Evolutionary conservation across 2,113 vertebrate genomes (phyloP).

Genomic region (Oncorhynchus kisutch): DNA sequence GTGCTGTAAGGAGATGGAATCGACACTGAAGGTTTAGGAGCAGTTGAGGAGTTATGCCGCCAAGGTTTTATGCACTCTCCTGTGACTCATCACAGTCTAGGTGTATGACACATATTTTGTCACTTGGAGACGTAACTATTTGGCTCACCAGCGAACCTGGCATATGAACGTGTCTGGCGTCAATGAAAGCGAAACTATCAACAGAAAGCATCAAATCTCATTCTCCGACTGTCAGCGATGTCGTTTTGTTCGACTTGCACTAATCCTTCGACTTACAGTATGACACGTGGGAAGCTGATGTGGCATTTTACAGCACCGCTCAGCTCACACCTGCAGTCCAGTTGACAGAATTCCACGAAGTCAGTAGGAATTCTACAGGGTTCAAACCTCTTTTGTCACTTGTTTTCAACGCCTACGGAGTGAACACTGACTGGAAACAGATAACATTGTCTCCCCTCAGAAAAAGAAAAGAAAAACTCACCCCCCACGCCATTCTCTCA

Average conservation of each 20-base stretch:
- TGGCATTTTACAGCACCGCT: neutral
- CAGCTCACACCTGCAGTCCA: neutral
- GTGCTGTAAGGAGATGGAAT: neutral
- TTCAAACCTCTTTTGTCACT: slow-evolving; percentile 40
- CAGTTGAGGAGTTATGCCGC: slow-evolving; percentile 20
- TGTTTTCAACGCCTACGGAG: slow-evolving; percentile 34
- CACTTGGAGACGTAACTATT: slow-evolving; percentile 23
- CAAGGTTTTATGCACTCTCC: slow-evolving; percentile 27
- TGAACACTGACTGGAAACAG: slow-evolving; percentile 33
- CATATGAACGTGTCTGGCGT: slow-evolving; percentile 3
- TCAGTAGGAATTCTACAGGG: slow-evolving; percentile 26
- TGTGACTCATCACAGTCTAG: slow-evolving; percentile 25
- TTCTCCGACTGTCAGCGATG: neutral
- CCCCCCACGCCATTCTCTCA: neutral
- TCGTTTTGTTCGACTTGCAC: neutral
- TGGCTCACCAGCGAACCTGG: slow-evolving; percentile 1
- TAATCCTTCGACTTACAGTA: neutral
- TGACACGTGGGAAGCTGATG: no score
- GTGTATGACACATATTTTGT: slow-evolving; percentile 28
- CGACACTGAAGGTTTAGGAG: slow-evolving; percentile 3
- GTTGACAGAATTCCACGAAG: slow-evolving; percentile 22
- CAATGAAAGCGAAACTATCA: slow-evolving; percentile 16
- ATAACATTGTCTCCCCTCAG: neutral
- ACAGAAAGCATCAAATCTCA: slow-evolving; percentile 14
- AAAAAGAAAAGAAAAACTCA: neutral